Evolutionary conservation across 2,888 invertebrate genomes (phyloP).

Genomic region (Latheticus oryzae): DNA sequence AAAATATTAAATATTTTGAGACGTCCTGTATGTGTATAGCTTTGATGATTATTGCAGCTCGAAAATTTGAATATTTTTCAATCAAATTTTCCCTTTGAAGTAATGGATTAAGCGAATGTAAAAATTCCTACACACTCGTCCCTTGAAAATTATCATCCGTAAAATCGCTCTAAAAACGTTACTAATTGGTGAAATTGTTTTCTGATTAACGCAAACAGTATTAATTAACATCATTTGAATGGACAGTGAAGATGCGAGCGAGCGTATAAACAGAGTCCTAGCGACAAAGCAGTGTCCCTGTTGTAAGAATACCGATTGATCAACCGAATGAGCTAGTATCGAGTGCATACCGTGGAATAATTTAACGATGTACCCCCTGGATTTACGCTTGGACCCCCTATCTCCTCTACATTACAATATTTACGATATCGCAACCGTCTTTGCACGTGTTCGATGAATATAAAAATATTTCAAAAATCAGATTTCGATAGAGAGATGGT

Average conservation of each 20-base stretch:
- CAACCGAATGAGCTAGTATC: conserved; percentile 60
- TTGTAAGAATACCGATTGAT: conserved; percentile 60
- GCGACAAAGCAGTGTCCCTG: conserved; percentile 29
- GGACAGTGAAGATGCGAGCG: conserved; percentile 43
- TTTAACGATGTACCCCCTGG: conserved; percentile 62
- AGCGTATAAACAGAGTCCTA: conserved; percentile 45
- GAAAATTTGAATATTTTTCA: no score
- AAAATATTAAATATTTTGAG: no score
- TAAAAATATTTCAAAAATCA: conserved; percentile 10
- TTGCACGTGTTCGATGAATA: conserved; percentile 17
- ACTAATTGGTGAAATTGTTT: conserved; percentile 27
- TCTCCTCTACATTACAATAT: conserved; percentile 31
- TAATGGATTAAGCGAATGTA: no score
- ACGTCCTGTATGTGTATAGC: no score
- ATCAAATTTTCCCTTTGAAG: no score
- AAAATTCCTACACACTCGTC: no score
- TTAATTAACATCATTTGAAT: conserved; percentile 50
- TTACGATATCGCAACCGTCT: conserved; percentile 34
- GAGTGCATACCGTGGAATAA: conserved; percentile 63
- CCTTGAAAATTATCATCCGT: no score
- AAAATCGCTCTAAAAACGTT: conserved; percentile 5
- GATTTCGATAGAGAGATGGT: conserved; percentile 16
- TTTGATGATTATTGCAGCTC: no score
- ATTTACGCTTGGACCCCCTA: conserved; percentile 32
- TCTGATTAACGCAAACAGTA: conserved; percentile 26